These are phyloP conservation scores for Spheniscus mendiculus DNA, from an alignment of 2,113 vertebrate species.

Conservation along the genomic window DNA sequence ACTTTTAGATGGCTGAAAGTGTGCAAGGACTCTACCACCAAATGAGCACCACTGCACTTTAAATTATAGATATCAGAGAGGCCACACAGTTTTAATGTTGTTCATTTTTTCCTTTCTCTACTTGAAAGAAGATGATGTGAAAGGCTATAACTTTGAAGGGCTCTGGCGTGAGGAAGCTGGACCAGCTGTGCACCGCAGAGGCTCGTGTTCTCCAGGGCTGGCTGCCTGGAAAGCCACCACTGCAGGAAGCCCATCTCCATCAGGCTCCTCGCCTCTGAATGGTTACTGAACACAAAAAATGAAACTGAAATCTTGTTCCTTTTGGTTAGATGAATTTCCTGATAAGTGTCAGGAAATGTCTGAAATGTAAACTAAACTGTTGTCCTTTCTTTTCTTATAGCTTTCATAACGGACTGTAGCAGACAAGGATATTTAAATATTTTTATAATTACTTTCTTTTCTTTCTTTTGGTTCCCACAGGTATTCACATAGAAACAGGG, in stretches of 20 bases:
- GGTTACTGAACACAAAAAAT: not conserved
- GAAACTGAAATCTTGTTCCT: not conserved
- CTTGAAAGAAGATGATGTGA: not conserved
- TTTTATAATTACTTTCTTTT: conserved; percentile 3
- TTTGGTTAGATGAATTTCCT: conserved; percentile 2
- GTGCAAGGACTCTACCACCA: not conserved
- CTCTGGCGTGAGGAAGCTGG: not conserved
- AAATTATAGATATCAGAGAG: not conserved
- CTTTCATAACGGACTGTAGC: not conserved
- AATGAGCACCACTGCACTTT: not conserved
- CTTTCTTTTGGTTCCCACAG: not conserved
- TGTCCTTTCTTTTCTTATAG: not conserved
- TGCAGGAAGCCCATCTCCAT: not conserved
- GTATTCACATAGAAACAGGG: not conserved
- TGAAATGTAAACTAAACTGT: conserved; percentile 26
- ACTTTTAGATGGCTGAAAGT: not conserved
- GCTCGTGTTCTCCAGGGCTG: not conserved
- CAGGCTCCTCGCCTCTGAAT: not conserved
- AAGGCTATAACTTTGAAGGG: not conserved
- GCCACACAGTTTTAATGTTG: not conserved
- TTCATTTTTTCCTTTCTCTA: not conserved
- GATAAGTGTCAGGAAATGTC: conserved; percentile 45
- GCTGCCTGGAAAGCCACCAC: not conserved
- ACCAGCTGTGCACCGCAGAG: not conserved
- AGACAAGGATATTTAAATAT: not conserved